Evolutionary conservation across 2,113 vertebrate species (phyloP).

Genomic region (Maccullochella peelii): DNA sequence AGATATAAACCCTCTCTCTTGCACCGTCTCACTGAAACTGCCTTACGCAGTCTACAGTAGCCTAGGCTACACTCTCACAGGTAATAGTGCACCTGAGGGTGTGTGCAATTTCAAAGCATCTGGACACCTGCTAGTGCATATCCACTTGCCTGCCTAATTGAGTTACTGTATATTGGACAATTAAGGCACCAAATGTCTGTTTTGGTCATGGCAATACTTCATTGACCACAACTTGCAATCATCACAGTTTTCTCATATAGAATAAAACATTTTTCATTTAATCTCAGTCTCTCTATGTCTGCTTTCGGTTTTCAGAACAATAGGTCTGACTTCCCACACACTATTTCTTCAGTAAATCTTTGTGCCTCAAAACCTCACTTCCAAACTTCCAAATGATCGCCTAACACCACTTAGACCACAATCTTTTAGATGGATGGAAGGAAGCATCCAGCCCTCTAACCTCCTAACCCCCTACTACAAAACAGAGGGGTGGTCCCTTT

Average conservation of each 20-base stretch:
- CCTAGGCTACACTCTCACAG: background rate
- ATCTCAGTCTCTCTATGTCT: background rate
- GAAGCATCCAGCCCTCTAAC: conserved; percentile 39
- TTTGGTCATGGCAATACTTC: background rate
- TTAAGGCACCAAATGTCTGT: conserved; percentile 9
- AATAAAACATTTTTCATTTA: conserved; percentile 5
- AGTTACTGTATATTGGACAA: background rate
- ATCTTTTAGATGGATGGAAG: conserved; percentile 41
- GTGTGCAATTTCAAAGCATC: background rate
- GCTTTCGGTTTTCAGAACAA: conserved; percentile 21
- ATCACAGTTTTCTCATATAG: conserved; percentile 12
- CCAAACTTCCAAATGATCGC: conserved; percentile 29
- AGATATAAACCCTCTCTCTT: conserved; percentile 17
- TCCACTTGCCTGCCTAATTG: background rate
- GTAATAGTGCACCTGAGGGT: conserved; percentile 6
- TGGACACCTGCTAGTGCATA: conserved; percentile 6
- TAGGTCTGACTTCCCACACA: conserved; percentile 1
- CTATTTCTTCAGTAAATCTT: conserved; percentile 23
- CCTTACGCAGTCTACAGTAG: background rate
- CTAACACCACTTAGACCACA: conserved; percentile 32
- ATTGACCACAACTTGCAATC: conserved; percentile 1
- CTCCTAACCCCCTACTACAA: conserved; percentile 28
- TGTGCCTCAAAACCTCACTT: conserved; percentile 40
- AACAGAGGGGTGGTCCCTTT: conserved; percentile 45
- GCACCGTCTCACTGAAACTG: conserved; percentile 9